A percentile compares a stretch with the other conserved stretches of the same genome.
Evolutionary conservation across 2,797 vertebrate species (phyloP).

Genomic region (Leptodactylus fallax): DNA sequence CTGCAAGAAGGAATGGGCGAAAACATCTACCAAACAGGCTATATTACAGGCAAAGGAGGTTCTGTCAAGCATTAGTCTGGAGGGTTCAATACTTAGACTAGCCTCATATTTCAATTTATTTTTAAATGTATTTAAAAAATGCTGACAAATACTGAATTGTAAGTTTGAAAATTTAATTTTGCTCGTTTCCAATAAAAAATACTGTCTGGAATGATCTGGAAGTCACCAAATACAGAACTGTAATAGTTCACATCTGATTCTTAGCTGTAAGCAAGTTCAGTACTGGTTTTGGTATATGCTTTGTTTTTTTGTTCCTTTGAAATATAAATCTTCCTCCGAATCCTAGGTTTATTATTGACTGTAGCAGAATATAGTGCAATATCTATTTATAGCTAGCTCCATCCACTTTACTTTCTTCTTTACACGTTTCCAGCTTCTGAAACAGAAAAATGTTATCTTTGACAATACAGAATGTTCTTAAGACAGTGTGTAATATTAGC

Average conservation of each 20-base stretch:
- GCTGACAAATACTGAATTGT: too few relatives aligned
- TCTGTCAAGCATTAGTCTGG: background rate
- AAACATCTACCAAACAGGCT: background rate
- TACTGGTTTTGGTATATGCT: background rate
- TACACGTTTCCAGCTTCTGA: background rate
- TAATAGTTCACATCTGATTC: background rate
- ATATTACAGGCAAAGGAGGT: too few relatives aligned
- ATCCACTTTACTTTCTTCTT: background rate
- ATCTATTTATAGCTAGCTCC: constrained; percentile 10
- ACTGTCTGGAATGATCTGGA: background rate
- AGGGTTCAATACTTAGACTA: too few relatives aligned
- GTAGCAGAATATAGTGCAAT: constrained; percentile 20
- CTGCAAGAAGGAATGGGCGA: background rate
- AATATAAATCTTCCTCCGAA: background rate
- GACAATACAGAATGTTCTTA: too few relatives aligned
- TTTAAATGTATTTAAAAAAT: too few relatives aligned
- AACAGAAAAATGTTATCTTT: background rate
- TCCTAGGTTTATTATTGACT: constrained; percentile 20
- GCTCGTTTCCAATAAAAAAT: background rate
- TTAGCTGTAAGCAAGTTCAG: background rate
- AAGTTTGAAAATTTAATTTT: too few relatives aligned
- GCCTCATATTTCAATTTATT: too few relatives aligned
- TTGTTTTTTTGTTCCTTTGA: background rate
- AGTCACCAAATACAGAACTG: background rate
- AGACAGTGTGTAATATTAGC: too few relatives aligned